Evolutionary conservation across 53 echinoderm and acorn worm species (phyloP), one percentile per base, ranked within the genome.

Genomic region (Henricia sp.): DNA sequence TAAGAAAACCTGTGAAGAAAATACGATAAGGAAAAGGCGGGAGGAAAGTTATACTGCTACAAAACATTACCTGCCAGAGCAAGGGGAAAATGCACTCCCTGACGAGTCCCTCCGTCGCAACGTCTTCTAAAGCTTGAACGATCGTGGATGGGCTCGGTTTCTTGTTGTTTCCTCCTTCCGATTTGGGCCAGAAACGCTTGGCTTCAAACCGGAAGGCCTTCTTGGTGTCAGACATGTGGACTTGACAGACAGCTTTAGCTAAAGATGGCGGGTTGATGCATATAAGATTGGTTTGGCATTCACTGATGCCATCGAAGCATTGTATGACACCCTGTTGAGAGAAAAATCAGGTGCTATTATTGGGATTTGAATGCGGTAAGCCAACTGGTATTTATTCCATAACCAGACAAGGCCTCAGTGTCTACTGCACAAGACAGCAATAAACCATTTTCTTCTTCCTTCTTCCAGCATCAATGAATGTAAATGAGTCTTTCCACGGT

Each of bases 141-240:
- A 96, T 86, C 3, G 92, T 60, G 33, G 84, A 58, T 9, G 97
- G 94, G 35, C 90, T 84, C 6, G 97, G 97, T 67, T 93, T 91
- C 70, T 68, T 88, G 12, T 53, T 72, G 36, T 70, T 68, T 9
- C 73, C 72, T 0, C 66, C 68, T 0, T 64, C 71, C 3, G 48
- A 19, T 39, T 96, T 96, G 21, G 97, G 97, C 97, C 97, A 96
- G 85, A 96, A 96, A 23, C 92, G 66, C 55, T 93, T 93, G 26
- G 90, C 82, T 71, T 96, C 90, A 59, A 96, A 96, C 19, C 90
- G 85, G 72, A 96, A 96, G 30, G 91, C 85, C 35, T 92, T 90
- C 50, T 89, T 89, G 21, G 84, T 90, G 56, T 91, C 87, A 40
- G 92, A 92, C 44, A 96, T 85, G 50, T 96, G 97, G 32, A 96